phyloP scores from a whole-genome alignment of 2,888 invertebrate species.

The Himalopsyche anomala region DNA sequence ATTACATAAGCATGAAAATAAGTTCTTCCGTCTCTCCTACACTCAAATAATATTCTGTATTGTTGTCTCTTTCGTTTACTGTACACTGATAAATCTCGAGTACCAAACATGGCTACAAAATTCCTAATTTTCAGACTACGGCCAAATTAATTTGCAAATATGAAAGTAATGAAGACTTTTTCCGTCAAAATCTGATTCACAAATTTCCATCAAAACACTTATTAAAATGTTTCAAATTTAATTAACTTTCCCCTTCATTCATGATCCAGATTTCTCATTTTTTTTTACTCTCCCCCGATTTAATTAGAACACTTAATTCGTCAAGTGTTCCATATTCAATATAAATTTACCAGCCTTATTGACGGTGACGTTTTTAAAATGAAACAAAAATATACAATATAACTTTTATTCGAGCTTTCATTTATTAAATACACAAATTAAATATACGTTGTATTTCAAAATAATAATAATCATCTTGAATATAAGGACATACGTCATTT shows the following conservation, averaged over 20 bases:
- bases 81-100: too few relatives aligned
- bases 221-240: slow-evolving; percentile 20
- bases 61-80: too few relatives aligned
- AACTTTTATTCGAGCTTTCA: too few relatives aligned
- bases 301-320: neutral
- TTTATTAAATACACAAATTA: too few relatives aligned
- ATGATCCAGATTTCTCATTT: neutral
- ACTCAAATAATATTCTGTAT: too few relatives aligned
- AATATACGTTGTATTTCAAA: too few relatives aligned
- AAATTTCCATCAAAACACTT: neutral
- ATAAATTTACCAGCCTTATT: neutral
- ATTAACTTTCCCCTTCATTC: neutral
- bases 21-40: too few relatives aligned
- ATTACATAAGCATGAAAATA: too few relatives aligned
- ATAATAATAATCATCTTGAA: too few relatives aligned
- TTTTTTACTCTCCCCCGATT: neutral
- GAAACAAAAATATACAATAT: too few relatives aligned
- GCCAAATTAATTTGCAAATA: neutral
- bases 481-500: too few relatives aligned
- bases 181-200: neutral
- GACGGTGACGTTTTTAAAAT: neutral
- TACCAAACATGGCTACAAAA: too few relatives aligned
- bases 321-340: neutral
- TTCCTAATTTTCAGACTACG: neutral
- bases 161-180: neutral